Evolutionary conservation across 2,888 invertebrate genomes (phyloP), one percentile per base, ranked within the genome.

Genomic region (Chorisops tibialis): DNA sequence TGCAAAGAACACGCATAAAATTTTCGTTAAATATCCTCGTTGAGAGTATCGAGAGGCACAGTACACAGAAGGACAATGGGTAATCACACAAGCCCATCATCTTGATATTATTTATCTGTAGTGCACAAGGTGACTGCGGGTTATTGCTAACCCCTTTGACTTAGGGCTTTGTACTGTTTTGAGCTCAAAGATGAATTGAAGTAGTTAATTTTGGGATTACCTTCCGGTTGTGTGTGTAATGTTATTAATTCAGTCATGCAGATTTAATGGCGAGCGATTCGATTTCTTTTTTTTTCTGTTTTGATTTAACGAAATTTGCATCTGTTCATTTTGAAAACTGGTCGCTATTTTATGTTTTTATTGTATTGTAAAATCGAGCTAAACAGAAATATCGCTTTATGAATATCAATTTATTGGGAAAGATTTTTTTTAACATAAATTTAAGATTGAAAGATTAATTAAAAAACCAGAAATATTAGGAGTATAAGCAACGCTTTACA

Each of bases 91-190:
- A 65, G 54, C 65, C 65, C 62, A 65, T 65, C 65, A 65, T 65
- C 62, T 65, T 62, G 59, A 62, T 65, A 62, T 65, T 62, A 65
- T 65, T 65, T 65, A 65, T 65, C 65, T 62, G 58, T 62, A 62
- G 30, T n/a, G 48, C 47, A 43, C 41, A 59, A 22, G 41, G 21
- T 62, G 56, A 61, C 58, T 61, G 61, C 52, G 61, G 61, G 52
- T 16, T 59, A 48, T 24, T 52, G 18, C 19, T 48, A 64, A 49
- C 64, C 64, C 43, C 61, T 61, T 19, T 22, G 43, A 43, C 22
- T 43, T 7, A 43, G 30, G 54, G 52, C 18, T 39, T 51, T 45
- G 51, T 58, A 24, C 52, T 45, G 61, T 62, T 61, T 56, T 48
- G 24, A 47, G 45, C 59, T 52, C 61, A 59, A 64, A 64, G 64